These are phyloP conservation scores for Tholera decimalis DNA, from an alignment of 2,888 invertebrate genomes.

Conservation along the genomic window DNA sequence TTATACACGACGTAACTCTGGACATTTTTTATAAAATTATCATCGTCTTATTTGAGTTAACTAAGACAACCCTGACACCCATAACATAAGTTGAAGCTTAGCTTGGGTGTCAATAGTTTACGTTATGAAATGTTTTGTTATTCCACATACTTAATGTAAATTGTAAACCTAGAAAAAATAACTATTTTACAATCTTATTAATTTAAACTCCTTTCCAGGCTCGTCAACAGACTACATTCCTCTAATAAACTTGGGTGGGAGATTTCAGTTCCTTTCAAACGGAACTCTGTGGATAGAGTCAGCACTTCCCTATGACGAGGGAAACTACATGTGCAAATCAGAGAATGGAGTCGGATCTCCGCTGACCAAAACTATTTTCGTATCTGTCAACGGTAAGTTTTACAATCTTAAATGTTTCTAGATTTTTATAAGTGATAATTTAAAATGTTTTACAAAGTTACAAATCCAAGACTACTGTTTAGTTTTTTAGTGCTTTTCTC, in stretches of 20 bases:
- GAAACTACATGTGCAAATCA: constrained; percentile 96
- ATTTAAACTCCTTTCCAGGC: constrained; percentile 77
- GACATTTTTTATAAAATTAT: too few relatives aligned
- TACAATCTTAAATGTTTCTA: neutral
- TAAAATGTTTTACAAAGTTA: neutral
- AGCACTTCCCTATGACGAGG: constrained; percentile 95
- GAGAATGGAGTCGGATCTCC: constrained; percentile 96
- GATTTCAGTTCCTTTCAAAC: constrained; percentile 93
- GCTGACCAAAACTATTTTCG: constrained; percentile 95
- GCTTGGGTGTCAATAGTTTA: too few relatives aligned
- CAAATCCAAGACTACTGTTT: neutral
- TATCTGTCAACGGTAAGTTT: constrained; percentile 95
- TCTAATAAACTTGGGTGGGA: constrained; percentile 91
- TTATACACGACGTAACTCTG: too few relatives aligned
- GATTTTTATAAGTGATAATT: neutral
- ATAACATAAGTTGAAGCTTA: too few relatives aligned
- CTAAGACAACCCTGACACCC: too few relatives aligned
- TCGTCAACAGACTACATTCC: constrained; percentile 93
- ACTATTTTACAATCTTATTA: neutral
- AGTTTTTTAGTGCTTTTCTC: too few relatives aligned
- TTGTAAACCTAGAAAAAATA: too few relatives aligned
- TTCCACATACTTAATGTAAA: too few relatives aligned
- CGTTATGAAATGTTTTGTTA: too few relatives aligned
- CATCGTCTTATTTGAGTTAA: too few relatives aligned
- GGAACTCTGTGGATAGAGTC: constrained; percentile 95